Evolutionary conservation across 2,888 invertebrate species (phyloP).

Genomic region (Syrphus vitripennis): DNA sequence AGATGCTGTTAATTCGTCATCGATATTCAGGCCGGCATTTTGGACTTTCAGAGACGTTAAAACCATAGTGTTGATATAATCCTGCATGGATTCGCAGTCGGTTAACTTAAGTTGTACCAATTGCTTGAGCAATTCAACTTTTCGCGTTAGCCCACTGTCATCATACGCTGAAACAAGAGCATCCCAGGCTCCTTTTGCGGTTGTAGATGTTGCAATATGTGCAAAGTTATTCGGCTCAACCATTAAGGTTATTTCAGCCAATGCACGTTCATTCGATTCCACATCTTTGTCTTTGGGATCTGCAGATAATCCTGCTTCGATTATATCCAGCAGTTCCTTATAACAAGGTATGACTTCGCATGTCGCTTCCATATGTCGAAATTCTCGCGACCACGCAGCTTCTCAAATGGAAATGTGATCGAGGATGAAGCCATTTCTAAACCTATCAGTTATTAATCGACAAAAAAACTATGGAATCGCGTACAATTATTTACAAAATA

Average conservation of each 20-base stretch:
- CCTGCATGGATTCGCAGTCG: conserved; percentile 62
- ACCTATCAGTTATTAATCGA: conserved; percentile 3
- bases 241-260: conserved; percentile 70
- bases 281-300: conserved; percentile 33
- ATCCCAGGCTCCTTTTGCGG: conserved; percentile 70
- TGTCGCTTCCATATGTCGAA: conserved; percentile 75
- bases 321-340: conserved; percentile 57
- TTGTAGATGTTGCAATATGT: conserved; percentile 49
- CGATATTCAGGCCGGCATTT: conserved; percentile 61
- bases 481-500: not conserved
- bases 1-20: conserved; percentile 60
- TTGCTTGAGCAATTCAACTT: conserved; percentile 63
- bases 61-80: conserved; percentile 70
- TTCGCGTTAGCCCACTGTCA: conserved; percentile 64
- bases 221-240: conserved; percentile 69
- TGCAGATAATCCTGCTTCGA: conserved; percentile 44
- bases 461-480: not conserved
- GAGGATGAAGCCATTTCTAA: conserved; percentile 3
- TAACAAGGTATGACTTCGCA: conserved; percentile 61
- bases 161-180: conserved; percentile 60
- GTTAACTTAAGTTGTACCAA: conserved; percentile 60
- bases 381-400: conserved; percentile 64
- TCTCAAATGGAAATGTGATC: conserved; percentile 45
- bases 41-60: conserved; percentile 60
- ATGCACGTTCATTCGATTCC: conserved; percentile 53